A percentile compares a stretch with the other conserved stretches of the same genome.
Evolutionary conservation across 2,888 invertebrate species (phyloP).

Genomic region (Philopedon plagiatum): DNA sequence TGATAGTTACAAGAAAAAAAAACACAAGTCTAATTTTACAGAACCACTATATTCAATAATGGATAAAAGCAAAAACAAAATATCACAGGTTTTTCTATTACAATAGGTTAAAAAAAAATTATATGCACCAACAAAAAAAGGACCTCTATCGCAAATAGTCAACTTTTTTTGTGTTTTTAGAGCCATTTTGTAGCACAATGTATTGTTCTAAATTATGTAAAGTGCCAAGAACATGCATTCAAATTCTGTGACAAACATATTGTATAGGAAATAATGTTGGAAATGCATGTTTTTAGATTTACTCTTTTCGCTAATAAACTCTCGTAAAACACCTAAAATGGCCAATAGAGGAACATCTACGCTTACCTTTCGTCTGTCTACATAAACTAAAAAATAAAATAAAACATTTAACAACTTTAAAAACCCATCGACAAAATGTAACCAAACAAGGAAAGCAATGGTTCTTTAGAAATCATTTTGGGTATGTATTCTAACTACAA

Average conservation of each 20-base stretch:
- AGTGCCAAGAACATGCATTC: background rate
- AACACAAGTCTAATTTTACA: slow-evolving; percentile 39
- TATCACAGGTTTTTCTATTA: slow-evolving; percentile 66
- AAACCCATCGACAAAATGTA: slow-evolving; percentile 20
- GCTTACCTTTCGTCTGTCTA: background rate
- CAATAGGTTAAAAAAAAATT: slow-evolving; percentile 25
- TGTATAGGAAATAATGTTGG: background rate
- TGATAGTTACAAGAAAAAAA: slow-evolving; percentile 14
- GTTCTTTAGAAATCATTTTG: slow-evolving; percentile 40
- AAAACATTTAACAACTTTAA: slow-evolving; percentile 16
- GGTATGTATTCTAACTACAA: slow-evolving; percentile 45
- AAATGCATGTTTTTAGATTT: background rate
- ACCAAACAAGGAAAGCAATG: slow-evolving; percentile 32
- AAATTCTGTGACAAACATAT: background rate
- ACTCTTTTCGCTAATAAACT: background rate
- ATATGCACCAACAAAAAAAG: slow-evolving; percentile 45
- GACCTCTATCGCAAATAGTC: slow-evolving; percentile 5
- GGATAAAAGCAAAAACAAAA: slow-evolving; percentile 63
- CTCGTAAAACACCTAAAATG: background rate
- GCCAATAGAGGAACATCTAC: slow-evolving; percentile 30
- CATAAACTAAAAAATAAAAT: slow-evolving; percentile 27
- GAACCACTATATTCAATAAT: slow-evolving; percentile 52
- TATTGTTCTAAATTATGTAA: background rate
- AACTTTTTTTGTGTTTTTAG: slow-evolving; percentile 18
- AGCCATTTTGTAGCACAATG: slow-evolving; percentile 3